Evolutionary conservation across 2,113 vertebrate genomes (phyloP).

Genomic region (Suncus etruscus): DNA sequence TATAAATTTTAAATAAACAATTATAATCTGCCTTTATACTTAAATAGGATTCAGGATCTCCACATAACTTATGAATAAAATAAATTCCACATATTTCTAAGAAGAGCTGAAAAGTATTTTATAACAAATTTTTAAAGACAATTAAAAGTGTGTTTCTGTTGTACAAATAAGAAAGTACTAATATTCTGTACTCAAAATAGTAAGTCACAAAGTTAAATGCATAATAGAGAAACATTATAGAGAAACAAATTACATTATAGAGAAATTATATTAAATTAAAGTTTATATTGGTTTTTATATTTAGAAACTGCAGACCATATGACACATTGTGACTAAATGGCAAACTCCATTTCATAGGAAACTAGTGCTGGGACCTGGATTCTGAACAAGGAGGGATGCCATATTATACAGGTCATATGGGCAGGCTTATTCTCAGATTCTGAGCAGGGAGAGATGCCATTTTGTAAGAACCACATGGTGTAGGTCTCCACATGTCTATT

Average conservation of each 20-base stretch:
- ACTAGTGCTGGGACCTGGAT: no score
- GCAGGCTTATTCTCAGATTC: no score
- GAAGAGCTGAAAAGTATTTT: background rate
- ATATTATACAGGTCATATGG: no score
- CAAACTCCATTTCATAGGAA: background rate
- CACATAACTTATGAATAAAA: slow-evolving; percentile 44
- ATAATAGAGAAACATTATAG: background rate
- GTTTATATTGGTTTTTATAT: slow-evolving; percentile 30
- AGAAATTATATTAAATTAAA: slow-evolving; percentile 31
- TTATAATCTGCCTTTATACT: background rate
- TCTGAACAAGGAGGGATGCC: no score
- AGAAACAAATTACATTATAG: background rate
- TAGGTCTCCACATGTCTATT: no score
- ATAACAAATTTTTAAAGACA: background rate
- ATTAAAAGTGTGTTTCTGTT: slow-evolving; percentile 15
- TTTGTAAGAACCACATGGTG: no score
- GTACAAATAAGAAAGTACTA: background rate
- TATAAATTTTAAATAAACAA: background rate
- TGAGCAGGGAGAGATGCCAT: no score
- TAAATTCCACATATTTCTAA: background rate
- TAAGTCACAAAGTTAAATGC: slow-evolving; percentile 30
- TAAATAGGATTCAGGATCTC: background rate
- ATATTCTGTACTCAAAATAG: slow-evolving; percentile 16
- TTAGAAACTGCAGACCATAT: slow-evolving; percentile 38
- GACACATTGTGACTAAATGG: background rate